Percentiles rank a stretch among this genome's conserved stretches.
These are phyloP conservation scores for Nowickia ferox DNA, from an alignment of 2,888 invertebrate genomes.

Conservation along the genomic window DNA sequence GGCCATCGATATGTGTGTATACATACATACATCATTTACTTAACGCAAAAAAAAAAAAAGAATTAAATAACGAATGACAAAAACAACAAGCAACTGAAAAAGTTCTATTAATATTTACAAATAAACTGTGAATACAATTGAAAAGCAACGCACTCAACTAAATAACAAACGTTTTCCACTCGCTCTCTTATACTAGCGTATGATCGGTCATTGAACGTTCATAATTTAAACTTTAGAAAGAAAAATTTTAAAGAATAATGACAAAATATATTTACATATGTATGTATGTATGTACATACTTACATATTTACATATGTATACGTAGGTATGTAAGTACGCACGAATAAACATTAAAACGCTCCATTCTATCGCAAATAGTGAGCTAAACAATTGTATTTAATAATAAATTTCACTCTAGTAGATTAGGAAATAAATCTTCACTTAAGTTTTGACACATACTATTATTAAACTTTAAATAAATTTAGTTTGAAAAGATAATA, in stretches of 20 bases:
- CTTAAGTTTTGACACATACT: not conserved
- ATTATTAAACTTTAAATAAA: not conserved
- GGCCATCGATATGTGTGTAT: too few relatives aligned
- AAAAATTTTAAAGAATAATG: conserved; percentile 33
- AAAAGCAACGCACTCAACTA: conserved; percentile 24
- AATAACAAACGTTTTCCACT: conserved; percentile 30
- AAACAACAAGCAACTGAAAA: conserved; percentile 17
- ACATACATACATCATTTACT: conserved; percentile 13
- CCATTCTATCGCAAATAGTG: not conserved
- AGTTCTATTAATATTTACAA: conserved; percentile 62
- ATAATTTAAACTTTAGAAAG: not conserved
- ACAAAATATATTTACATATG: not conserved
- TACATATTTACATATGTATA: not conserved
- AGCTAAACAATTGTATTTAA: not conserved
- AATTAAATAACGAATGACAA: conserved; percentile 16
- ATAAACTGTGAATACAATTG: conserved; percentile 51
- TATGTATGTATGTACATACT: not conserved
- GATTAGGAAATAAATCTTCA: not conserved
- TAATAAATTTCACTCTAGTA: not conserved
- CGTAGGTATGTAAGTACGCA: not conserved
- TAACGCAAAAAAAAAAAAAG: conserved; percentile 29
- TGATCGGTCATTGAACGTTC: conserved; percentile 69
- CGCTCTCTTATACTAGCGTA: conserved; percentile 39
- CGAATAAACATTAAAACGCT: not conserved
- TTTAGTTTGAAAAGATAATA: not conserved